These are phyloP conservation scores for Condylura cristata DNA, from an alignment of 2,113 vertebrate species.

Conservation along the genomic window DNA sequence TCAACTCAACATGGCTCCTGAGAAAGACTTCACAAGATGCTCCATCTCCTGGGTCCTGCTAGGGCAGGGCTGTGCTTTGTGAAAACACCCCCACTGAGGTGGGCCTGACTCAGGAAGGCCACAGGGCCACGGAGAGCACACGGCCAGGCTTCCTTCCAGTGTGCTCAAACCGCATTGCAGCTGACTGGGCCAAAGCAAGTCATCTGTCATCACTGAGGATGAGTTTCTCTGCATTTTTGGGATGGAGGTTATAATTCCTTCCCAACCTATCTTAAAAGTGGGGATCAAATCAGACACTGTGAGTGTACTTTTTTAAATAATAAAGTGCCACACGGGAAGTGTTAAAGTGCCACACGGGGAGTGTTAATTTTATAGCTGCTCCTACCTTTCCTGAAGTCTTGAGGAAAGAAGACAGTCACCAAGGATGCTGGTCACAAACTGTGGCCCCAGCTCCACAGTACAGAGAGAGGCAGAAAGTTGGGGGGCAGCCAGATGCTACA, in stretches of 20 bases:
- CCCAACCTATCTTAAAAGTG: background rate
- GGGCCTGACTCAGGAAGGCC: background rate
- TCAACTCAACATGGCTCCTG: background rate
- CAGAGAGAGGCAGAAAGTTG: too few relatives aligned
- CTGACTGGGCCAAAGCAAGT: background rate
- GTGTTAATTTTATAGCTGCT: too few relatives aligned
- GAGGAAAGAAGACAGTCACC: too few relatives aligned
- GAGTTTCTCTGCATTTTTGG: background rate
- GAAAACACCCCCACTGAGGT: fast-evolving
- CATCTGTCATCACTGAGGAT: background rate
- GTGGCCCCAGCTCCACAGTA: too few relatives aligned
- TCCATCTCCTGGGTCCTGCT: background rate
- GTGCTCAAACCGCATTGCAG: background rate
- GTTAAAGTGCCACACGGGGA: background rate
- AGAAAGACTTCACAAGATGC: background rate
- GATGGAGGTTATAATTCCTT: background rate
- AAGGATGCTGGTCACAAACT: too few relatives aligned
- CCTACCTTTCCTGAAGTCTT: too few relatives aligned
- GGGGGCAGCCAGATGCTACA: too few relatives aligned
- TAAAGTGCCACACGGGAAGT: background rate
- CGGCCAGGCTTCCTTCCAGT: background rate
- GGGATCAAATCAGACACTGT: background rate
- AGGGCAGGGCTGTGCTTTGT: background rate
- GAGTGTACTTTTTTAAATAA: background rate
- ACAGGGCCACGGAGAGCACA: background rate